These are phyloP conservation scores for Poecile montanus DNA, from an alignment of 2,797 vertebrate genomes.

Conservation along the genomic window DNA sequence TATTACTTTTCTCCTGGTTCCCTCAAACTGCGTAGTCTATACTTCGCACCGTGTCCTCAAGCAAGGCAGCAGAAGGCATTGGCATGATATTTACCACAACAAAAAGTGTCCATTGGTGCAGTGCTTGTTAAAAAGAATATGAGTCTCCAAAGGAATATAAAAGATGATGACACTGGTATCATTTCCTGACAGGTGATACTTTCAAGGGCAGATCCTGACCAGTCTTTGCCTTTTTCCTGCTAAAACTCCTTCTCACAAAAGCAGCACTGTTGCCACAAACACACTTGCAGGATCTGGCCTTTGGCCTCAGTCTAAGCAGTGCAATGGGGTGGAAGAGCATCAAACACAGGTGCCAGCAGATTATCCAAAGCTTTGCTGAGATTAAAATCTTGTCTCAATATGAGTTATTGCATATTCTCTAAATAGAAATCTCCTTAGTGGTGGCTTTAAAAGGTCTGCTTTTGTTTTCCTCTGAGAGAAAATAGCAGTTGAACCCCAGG, in stretches of 20 bases:
- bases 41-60: background rate
- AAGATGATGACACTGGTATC: background rate
- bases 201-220: background rate
- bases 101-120: background rate
- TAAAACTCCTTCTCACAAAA: background rate
- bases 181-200: background rate
- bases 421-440: conserved; percentile 67
- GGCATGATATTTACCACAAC: background rate
- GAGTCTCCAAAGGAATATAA: background rate
- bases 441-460: conserved; percentile 55
- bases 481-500: background rate
- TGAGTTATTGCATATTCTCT: conserved; percentile 68
- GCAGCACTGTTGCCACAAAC: background rate
- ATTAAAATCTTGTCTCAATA: conserved; percentile 71
- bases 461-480: conserved; percentile 34
- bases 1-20: background rate
- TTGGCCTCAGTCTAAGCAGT: conserved; percentile 25
- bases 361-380: conserved; percentile 69
- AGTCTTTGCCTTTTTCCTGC: background rate
- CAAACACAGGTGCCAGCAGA: conserved; percentile 65
- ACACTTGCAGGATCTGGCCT: background rate
- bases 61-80: background rate
- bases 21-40: background rate
- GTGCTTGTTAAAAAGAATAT: background rate
- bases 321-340: conserved; percentile 40